A percentile compares a stretch with the other conserved stretches of the same genome.
Conservation (phyloP, 2,797 vertebrate genomes). For the Typhlichthys subterraneus region DNA sequence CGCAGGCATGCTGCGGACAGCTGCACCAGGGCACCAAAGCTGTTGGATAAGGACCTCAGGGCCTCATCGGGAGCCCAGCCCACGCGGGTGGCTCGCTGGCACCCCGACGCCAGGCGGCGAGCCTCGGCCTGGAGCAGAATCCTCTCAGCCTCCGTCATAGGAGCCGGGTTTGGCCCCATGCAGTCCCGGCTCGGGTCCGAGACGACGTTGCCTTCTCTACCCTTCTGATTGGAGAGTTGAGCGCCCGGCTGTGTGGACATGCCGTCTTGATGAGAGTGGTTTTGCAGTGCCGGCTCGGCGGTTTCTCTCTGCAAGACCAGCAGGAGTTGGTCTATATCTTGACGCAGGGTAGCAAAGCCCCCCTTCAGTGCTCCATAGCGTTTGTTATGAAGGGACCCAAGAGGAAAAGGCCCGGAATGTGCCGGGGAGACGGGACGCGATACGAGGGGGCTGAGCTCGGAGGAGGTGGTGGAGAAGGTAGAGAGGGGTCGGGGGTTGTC, state of each 20-base stretch:
- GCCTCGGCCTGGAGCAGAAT: slow-evolving; percentile 86
- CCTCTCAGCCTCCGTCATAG: slow-evolving; percentile 84
- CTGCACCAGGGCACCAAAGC: slow-evolving; percentile 88
- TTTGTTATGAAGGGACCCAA: slow-evolving; percentile 81
- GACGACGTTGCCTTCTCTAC: slow-evolving; percentile 34
- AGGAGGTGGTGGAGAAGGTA: slow-evolving; percentile 74
- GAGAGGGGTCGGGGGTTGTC: slow-evolving; percentile 83
- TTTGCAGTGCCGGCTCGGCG: slow-evolving; percentile 65
- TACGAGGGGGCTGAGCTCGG: slow-evolving; percentile 81
- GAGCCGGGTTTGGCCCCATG: slow-evolving; percentile 55
- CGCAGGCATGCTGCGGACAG: slow-evolving; percentile 86
- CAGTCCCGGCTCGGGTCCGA: slow-evolving; percentile 35
- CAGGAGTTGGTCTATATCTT: slow-evolving; percentile 86
- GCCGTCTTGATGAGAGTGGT: slow-evolving; percentile 45
- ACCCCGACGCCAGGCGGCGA: slow-evolving; percentile 86
- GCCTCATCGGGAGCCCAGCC: slow-evolving; percentile 88
- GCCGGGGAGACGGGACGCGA: slow-evolving; percentile 72
- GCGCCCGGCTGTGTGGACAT: slow-evolving; percentile 40
- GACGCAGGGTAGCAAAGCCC: slow-evolving; percentile 83
- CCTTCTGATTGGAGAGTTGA: slow-evolving; percentile 66
- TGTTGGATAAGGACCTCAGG: slow-evolving; percentile 81
- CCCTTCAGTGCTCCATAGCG: slow-evolving; percentile 77
- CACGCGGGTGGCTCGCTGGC: slow-evolving; percentile 87
- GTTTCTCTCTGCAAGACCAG: slow-evolving; percentile 80
- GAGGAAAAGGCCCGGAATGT: slow-evolving; percentile 62